A percentile compares a stretch with the other conserved stretches of the same genome.
Evolutionary conservation across 2,888 invertebrate genomes (phyloP).

Genomic region (Dryomyza anilis): DNA sequence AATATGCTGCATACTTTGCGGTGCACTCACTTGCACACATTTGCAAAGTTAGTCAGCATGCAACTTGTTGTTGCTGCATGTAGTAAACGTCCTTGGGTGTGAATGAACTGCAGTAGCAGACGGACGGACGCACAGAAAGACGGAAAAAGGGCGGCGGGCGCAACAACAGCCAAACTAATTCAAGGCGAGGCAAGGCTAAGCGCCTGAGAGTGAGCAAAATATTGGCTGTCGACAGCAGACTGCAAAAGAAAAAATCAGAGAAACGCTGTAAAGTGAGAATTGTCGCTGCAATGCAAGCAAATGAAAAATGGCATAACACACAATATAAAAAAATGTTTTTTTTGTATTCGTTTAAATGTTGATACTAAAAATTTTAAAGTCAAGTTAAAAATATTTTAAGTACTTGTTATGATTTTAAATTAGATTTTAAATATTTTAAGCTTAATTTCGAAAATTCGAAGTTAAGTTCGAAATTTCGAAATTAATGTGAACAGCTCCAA

Average conservation of each 20-base stretch:
- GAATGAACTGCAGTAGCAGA: conserved; percentile 36
- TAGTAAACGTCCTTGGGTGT: conserved; percentile 46
- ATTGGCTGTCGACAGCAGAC: neutral
- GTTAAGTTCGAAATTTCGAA: neutral
- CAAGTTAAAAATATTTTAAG: neutral
- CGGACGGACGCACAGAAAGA: neutral
- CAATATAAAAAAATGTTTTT: too few relatives aligned
- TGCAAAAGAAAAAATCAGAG: too few relatives aligned
- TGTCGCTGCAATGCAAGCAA: too few relatives aligned
- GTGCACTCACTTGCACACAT: neutral
- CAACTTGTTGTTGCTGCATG: conserved; percentile 21
- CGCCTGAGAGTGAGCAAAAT: neutral
- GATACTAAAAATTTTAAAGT: too few relatives aligned
- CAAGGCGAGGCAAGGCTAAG: neutral
- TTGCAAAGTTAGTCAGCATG: conserved; percentile 8
- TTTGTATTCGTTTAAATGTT: too few relatives aligned
- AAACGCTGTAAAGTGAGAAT: too few relatives aligned
- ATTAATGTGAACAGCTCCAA: too few relatives aligned
- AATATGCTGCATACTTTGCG: neutral
- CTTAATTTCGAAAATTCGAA: too few relatives aligned
- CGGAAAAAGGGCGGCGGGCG: neutral
- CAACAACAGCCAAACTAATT: too few relatives aligned
- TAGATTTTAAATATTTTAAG: too few relatives aligned
- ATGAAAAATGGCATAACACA: neutral
- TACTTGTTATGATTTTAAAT: too few relatives aligned